Base-by-base conservation (phyloP, 2,113 vertebrate genomes). In the Callionymus lyra region DNA sequence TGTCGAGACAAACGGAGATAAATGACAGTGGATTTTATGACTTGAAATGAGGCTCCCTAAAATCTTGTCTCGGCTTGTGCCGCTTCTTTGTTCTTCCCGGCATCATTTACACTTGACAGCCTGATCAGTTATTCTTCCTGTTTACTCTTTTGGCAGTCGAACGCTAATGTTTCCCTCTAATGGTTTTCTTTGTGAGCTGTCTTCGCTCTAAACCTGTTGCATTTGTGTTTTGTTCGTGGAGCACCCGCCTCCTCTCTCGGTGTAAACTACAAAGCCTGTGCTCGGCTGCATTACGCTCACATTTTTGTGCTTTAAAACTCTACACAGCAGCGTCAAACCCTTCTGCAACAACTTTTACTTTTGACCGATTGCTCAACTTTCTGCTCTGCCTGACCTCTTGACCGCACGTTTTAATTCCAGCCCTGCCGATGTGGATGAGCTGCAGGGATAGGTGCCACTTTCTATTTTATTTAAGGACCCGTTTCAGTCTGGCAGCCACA, bases 11-110 rank as follows among this genome's bases (percentile, higher is more conserved):
- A 27, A 27, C 4, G 21, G 21, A 27, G 21, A 27, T 27, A 27
- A 27, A 27, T 27, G 21, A 27, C 21, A 27, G 4, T 5, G 4
- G 4, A 27, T 27, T 8, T 27, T 27, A 27, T 27, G 21, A 67
- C 67, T 50, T 50, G 69, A 55, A 61, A 73, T 56, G 41, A 68
- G 46, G 14, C 19, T 31, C 12, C 16, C 38, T 53, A 49, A 50
- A 39, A 8, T 44, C 56, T 59, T 54, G 50, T 56, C 49, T 56
- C 41, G 9, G 41, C 44, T 38, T 13, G 15, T 66, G 44, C 16
- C 6, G 14, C 17, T n/a, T 38, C 31, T 36, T 53, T 31, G 13
- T 33, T 46, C 37, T 37, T 40, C 13, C 37, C 36, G 27, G 16
- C 38, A 19, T 34, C 31, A 42, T 44, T 40, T 53, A 53, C 48